Percentiles rank a stretch among this genome's conserved stretches.
Conservation (phyloP, 2,888 invertebrate species). For the Saturnia japonica region DNA sequence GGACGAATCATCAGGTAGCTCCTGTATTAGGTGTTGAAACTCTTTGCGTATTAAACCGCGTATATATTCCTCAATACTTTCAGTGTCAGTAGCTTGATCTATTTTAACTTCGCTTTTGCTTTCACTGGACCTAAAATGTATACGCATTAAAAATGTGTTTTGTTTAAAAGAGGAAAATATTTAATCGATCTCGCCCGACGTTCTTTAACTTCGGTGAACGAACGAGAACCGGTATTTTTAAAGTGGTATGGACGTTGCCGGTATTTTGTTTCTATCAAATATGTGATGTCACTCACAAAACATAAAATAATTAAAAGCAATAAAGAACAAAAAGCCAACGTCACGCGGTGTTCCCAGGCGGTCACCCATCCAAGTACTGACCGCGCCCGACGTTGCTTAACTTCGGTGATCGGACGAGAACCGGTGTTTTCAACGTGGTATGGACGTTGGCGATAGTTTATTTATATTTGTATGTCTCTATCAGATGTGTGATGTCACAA, state of each 20-base stretch:
- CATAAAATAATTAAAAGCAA: background rate
- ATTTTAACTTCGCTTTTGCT: constrained; percentile 45
- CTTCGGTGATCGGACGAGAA: constrained; percentile 80
- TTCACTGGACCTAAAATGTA: constrained; percentile 38
- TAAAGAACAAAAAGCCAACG: constrained; percentile 55
- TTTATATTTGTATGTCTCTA: too few species aligned
- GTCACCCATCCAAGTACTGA: constrained; percentile 79
- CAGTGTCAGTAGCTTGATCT: constrained; percentile 71
- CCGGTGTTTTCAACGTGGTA: constrained; percentile 35
- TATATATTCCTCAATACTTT: constrained; percentile 70
- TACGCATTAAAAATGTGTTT: background rate
- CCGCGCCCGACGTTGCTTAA: constrained; percentile 76
- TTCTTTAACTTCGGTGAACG: constrained; percentile 74
- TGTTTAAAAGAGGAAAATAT: background rate
- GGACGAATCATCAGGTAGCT: constrained; percentile 56
- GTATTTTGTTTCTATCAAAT: background rate
- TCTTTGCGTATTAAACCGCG: constrained; percentile 69
- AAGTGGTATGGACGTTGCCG: constrained; percentile 46
- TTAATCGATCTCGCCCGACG: constrained; percentile 63
- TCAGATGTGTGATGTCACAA: background rate
- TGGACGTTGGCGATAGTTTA: too few species aligned
- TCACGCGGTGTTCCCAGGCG: constrained; percentile 73
- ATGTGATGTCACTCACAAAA: background rate
- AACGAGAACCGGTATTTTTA: constrained; percentile 72
- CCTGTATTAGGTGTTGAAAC: constrained; percentile 61